A percentile compares a stretch with the other conserved stretches of the same genome.
phyloP scores from a whole-genome alignment of 1,140 invertebrate genomes.

The Heliothis subflexa region DNA sequence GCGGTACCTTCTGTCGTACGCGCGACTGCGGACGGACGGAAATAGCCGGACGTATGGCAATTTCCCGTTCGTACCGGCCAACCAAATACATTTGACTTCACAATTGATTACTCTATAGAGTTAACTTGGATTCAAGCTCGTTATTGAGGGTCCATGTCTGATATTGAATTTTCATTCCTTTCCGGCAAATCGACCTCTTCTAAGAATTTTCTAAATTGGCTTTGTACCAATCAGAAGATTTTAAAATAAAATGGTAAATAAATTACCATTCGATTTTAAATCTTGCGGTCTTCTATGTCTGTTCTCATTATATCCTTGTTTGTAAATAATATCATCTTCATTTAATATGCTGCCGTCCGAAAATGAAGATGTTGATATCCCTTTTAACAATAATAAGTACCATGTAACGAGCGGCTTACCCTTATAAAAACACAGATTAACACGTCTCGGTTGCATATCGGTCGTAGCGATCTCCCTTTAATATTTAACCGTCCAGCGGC shows the following conservation, averaged over 20 bases:
- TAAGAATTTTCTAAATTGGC: background rate
- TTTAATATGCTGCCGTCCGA: background rate
- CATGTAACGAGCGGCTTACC: background rate
- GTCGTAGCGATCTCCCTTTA: constrained; percentile 41
- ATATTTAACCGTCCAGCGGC: constrained; percentile 41
- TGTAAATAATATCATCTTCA: background rate
- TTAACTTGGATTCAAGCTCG: constrained; percentile 2
- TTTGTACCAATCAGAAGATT: background rate
- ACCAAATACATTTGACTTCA: constrained; percentile 36
- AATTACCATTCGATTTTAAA: too few relatives aligned
- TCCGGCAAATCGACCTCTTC: background rate
- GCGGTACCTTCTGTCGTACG: constrained; percentile 47
- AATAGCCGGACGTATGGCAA: constrained; percentile 76
- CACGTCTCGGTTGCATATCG: constrained; percentile 39
- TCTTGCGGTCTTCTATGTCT: background rate
- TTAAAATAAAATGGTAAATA: too few relatives aligned
- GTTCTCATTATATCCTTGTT: background rate
- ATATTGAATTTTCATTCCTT: constrained; percentile 9
- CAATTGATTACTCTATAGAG: constrained; percentile 30
- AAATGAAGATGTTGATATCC: background rate
- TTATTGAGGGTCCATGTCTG: background rate
- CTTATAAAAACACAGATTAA: constrained; percentile 37
- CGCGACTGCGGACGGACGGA: constrained; percentile 65
- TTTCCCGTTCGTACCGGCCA: constrained; percentile 64
- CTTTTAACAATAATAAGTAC: constrained; percentile 19